A percentile compares a stretch with the other conserved stretches of the same genome.
Evolutionary conservation across 2,888 invertebrate genomes (phyloP).

Genomic region (Nephrocerus scutellatus): DNA sequence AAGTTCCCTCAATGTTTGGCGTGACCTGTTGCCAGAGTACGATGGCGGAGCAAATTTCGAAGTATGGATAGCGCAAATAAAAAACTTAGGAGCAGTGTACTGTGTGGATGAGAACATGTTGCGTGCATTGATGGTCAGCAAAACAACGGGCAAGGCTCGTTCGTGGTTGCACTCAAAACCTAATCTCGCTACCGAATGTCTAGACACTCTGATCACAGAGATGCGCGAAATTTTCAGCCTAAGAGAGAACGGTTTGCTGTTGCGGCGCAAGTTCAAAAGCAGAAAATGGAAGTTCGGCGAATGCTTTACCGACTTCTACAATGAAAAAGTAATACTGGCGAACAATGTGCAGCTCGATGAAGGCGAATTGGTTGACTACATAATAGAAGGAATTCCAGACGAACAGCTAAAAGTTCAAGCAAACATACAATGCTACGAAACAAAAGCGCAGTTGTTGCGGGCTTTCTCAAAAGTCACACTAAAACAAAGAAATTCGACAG

Average conservation of each 20-base stretch:
- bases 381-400: conserved; percentile 20
- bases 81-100: too few relatives aligned
- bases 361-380: conserved; percentile 16
- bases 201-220: neutral
- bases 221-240: neutral
- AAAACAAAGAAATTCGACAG: neutral
- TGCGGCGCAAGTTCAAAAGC: conserved; percentile 16
- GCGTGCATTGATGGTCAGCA: too few relatives aligned
- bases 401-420: conserved; percentile 14
- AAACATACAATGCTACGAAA: conserved; percentile 13
- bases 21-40: too few relatives aligned
- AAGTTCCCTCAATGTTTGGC: too few relatives aligned
- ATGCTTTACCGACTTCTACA: conserved; percentile 12
- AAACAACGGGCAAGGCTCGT: too few relatives aligned
- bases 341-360: conserved; percentile 10
- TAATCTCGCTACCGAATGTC: neutral
- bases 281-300: conserved; percentile 15
- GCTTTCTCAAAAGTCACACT: too few relatives aligned
- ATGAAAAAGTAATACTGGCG: conserved; percentile 15
- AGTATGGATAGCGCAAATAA: too few relatives aligned
- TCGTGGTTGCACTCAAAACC: too few relatives aligned
- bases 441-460: conserved; percentile 8
- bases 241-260: conserved; percentile 8
- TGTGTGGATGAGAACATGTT: too few relatives aligned
- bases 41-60: too few relatives aligned